phyloP scores from a whole-genome alignment of 2,113 vertebrate genomes.

The Pavo muticus region DNA sequence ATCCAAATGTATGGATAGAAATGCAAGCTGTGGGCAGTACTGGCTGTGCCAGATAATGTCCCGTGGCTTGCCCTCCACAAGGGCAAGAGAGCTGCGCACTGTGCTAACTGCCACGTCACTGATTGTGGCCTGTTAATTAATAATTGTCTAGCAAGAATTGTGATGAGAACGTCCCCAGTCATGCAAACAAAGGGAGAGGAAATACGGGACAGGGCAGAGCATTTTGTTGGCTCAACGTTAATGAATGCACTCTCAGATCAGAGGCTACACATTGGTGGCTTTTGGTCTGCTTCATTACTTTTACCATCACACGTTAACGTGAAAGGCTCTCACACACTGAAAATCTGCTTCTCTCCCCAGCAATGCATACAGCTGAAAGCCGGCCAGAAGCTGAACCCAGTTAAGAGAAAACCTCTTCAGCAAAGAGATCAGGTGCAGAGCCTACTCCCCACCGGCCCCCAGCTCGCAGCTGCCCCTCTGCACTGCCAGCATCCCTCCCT shows the following conservation, averaged over 20 bases:
- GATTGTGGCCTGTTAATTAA: constrained; percentile 59
- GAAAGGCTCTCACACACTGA: constrained; percentile 52
- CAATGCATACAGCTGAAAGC: constrained; percentile 47
- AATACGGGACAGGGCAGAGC: constrained; percentile 44
- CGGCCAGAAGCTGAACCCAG: constrained; percentile 38
- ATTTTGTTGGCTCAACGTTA: constrained; percentile 46
- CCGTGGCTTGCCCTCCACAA: accelerated
- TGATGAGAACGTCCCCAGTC: neutral
- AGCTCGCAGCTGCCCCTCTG: neutral
- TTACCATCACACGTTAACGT: constrained; percentile 36
- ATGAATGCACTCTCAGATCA: constrained; percentile 54
- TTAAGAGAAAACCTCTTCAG: constrained; percentile 8
- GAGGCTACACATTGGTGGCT: constrained; percentile 41
- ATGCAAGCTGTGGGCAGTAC: accelerated
- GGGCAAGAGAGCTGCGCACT: neutral
- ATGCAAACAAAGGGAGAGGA: neutral
- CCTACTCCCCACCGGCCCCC: constrained; percentile 2
- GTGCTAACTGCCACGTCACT: constrained; percentile 21
- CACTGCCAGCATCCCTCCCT: neutral
- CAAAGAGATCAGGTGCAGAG: constrained; percentile 51
- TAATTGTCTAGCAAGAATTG: constrained; percentile 31
- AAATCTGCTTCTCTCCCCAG: constrained; percentile 65
- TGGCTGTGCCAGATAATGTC: neutral
- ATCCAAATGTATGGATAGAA: neutral
- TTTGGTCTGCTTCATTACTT: constrained; percentile 65